Conservation (phyloP, 1,140 invertebrate species). For the Bombyx mandarina region DNA sequence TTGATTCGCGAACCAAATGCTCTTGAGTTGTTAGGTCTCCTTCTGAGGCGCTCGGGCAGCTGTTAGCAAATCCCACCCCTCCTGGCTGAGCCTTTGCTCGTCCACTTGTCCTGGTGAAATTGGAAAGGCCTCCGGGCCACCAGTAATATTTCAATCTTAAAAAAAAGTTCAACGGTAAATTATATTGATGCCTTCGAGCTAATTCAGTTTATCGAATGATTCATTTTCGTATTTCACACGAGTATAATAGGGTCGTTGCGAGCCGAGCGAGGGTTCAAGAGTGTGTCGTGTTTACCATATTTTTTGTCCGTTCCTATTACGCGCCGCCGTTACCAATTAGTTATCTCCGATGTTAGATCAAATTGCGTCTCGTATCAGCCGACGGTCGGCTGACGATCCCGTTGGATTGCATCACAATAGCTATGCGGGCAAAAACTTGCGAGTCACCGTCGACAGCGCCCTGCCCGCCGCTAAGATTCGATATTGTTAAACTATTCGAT, state of each 20-base stretch:
- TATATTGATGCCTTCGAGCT: slow-evolving; percentile 21
- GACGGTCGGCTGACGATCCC: slow-evolving; percentile 17
- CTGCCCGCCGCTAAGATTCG: no score
- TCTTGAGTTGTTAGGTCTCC: no score
- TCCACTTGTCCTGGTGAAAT: no score
- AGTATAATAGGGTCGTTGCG: neutral
- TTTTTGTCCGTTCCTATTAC: slow-evolving; percentile 31
- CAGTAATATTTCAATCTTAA: no score
- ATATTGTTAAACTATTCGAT: no score
- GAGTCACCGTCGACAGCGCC: slow-evolving; percentile 21
- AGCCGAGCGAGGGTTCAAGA: slow-evolving; percentile 3
- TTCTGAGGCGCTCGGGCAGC: no score
- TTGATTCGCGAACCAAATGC: no score
- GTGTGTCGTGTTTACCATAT: slow-evolving; percentile 24
- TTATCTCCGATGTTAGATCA: slow-evolving; percentile 43
- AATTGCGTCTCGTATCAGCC: slow-evolving; percentile 30
- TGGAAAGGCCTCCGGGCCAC: no score
- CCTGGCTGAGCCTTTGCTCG: no score
- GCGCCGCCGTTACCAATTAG: slow-evolving; percentile 43
- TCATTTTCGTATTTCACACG: slow-evolving; percentile 5
- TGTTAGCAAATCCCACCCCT: no score
- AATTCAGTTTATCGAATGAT: slow-evolving; percentile 17
- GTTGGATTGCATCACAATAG: slow-evolving; percentile 48
- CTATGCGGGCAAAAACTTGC: slow-evolving; percentile 24
- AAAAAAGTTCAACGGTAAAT: slow-evolving; percentile 31